Percentiles rank a stretch among this genome's conserved stretches.
Evolutionary conservation across 2,888 invertebrate genomes (phyloP).

Genomic region (Drosophila quinaria): DNA sequence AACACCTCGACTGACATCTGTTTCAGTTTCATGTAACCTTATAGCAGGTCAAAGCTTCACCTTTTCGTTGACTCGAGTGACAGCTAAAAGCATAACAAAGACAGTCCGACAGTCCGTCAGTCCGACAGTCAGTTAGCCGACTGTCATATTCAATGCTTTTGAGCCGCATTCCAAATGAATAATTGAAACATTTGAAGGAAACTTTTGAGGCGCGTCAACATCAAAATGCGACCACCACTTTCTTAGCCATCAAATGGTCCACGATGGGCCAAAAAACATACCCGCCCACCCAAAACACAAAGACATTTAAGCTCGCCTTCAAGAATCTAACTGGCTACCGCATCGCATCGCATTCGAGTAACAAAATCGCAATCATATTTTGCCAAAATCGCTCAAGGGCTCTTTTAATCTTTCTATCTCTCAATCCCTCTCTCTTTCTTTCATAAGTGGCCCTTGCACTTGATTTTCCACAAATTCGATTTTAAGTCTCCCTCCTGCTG

Average conservation of each 20-base stretch:
- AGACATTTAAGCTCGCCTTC: conserved; percentile 15
- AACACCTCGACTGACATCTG: conserved; percentile 5
- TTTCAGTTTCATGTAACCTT: neutral
- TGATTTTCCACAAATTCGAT: conserved; percentile 13
- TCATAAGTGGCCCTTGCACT: conserved; percentile 9
- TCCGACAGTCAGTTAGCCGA: neutral
- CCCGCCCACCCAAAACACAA: conserved; percentile 15
- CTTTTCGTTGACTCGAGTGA: conserved; percentile 1
- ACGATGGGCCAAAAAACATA: neutral
- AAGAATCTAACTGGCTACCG: conserved; percentile 34
- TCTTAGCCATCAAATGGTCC: conserved; percentile 7
- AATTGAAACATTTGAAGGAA: conserved; percentile 51
- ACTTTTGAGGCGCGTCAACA: conserved; percentile 45
- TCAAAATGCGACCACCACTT: conserved; percentile 40
- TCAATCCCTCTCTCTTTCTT: neutral
- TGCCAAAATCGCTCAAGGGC: conserved; percentile 34
- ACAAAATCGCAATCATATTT: conserved; percentile 36
- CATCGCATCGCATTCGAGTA: conserved; percentile 28
- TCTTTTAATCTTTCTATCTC: neutral
- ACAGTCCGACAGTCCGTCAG: neutral
- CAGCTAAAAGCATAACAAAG: conserved; percentile 2
- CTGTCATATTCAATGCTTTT: conserved; percentile 26
- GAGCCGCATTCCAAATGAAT: conserved; percentile 53
- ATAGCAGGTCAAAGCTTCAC: neutral
- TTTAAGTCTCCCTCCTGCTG: conserved; percentile 12